These are phyloP conservation scores for Acrossocheilus wenchowensis DNA, from an alignment of 2,797 vertebrate genomes.

Conservation along the genomic window DNA sequence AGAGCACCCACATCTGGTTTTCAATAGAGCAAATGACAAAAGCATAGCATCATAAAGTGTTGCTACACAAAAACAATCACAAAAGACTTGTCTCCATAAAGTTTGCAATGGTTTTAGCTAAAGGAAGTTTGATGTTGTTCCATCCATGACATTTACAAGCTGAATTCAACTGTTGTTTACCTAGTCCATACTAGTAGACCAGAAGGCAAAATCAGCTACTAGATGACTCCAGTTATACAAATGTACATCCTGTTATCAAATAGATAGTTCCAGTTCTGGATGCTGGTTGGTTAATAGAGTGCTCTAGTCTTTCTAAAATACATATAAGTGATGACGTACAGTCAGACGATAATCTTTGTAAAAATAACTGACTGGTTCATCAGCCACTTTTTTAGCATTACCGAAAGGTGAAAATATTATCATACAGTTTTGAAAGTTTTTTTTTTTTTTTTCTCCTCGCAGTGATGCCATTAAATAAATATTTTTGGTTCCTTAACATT, in stretches of 20 bases:
- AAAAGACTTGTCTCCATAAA: constrained; percentile 8
- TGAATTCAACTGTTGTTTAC: background rate
- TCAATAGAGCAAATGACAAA: constrained; percentile 28
- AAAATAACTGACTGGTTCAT: background rate
- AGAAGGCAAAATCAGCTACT: background rate
- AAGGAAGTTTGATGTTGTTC: constrained; percentile 13
- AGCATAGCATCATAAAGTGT: background rate
- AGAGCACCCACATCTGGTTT: background rate
- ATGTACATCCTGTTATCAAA: background rate
- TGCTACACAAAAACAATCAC: constrained; percentile 16
- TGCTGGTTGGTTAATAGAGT: background rate
- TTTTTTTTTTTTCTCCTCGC: no score
- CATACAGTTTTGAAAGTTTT: no score
- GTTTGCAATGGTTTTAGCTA: background rate
- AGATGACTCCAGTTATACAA: background rate
- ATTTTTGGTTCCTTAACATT: no score
- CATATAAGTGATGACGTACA: background rate
- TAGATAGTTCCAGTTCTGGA: background rate
- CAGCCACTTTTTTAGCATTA: background rate
- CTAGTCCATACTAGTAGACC: background rate
- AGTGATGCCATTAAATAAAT: no score
- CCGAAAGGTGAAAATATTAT: background rate
- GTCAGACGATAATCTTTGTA: background rate
- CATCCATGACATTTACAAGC: background rate
- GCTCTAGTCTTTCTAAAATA: background rate